Percentiles rank a stretch among this genome's conserved stretches.
phyloP scores from a whole-genome alignment of 2,113 vertebrate species.

The Scomber scombrus region DNA sequence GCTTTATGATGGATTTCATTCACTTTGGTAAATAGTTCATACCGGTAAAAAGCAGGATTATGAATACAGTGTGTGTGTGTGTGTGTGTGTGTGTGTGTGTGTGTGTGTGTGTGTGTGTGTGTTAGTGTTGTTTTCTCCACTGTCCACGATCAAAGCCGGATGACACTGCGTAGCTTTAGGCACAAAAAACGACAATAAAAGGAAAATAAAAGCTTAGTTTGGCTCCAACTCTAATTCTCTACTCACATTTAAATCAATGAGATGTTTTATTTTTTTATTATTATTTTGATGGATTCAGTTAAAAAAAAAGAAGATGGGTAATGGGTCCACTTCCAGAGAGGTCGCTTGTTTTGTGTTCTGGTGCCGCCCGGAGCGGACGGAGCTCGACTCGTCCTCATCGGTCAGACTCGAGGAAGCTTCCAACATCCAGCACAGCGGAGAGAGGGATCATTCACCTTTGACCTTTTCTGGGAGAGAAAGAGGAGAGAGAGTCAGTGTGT shows the following conservation, averaged over 20 bases:
- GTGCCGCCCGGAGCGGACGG: slow-evolving; percentile 28
- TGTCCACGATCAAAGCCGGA: slow-evolving; percentile 1
- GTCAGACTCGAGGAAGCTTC: not conserved
- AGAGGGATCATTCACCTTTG: slow-evolving; percentile 75
- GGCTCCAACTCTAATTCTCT: too few relatives aligned
- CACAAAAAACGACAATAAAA: not conserved
- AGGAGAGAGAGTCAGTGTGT: not conserved
- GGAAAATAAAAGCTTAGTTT: too few relatives aligned
- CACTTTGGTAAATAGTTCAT: not conserved
- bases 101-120: not conserved
- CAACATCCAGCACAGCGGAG: too few relatives aligned
- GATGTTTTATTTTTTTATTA: not conserved
- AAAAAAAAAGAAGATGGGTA: not conserved
- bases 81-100: slow-evolving; percentile 6
- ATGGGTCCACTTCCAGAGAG: slow-evolving; percentile 9
- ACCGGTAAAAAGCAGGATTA: slow-evolving; percentile 5
- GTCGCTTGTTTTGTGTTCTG: slow-evolving; percentile 25
- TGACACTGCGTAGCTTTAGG: not conserved
- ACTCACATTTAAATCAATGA: slow-evolving; percentile 2
- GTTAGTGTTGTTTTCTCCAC: not conserved
- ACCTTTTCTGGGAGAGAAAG: slow-evolving; percentile 67
- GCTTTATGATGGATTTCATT: slow-evolving; percentile 17
- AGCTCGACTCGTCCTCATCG: slow-evolving; percentile 1
- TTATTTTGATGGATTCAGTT: slow-evolving; percentile 9
- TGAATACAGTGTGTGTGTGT: slow-evolving; percentile 1